Percentiles rank a stretch among this genome's conserved stretches.
Conservation (phyloP, 2,888 invertebrate genomes). For the Eretmocerus hayati region DNA sequence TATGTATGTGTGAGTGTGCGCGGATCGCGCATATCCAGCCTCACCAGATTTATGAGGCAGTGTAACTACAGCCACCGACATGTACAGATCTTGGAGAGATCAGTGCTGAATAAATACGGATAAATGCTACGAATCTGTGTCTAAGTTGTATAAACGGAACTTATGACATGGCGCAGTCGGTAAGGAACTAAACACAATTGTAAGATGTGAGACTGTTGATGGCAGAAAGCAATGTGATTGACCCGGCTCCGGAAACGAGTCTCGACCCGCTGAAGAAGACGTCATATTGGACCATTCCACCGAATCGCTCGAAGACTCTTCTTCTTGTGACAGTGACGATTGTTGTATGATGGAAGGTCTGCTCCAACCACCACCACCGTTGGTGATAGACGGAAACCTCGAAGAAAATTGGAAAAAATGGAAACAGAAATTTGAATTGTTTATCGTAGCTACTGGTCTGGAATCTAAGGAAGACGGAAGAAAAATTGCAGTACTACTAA, state of each 20-base stretch:
- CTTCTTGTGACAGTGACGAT: neutral
- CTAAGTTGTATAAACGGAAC: too few species aligned
- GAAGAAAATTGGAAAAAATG: conserved; percentile 29
- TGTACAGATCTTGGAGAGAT: too few species aligned
- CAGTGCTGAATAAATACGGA: too few species aligned
- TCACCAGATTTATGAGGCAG: too few species aligned
- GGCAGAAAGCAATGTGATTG: neutral
- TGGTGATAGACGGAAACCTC: conserved; percentile 21
- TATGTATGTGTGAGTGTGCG: too few species aligned
- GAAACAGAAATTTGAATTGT: conserved; percentile 27
- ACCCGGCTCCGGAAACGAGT: neutral
- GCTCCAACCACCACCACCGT: conserved; percentile 18
- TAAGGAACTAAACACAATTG: neutral
- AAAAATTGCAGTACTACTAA: conserved; percentile 28
- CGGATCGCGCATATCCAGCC: too few species aligned
- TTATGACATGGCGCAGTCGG: conserved; percentile 1
- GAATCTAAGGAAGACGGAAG: conserved; percentile 22
- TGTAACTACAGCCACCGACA: too few species aligned
- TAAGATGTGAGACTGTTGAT: neutral
- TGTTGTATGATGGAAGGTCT: conserved; percentile 12
- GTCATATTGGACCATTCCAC: neutral
- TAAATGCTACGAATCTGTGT: too few species aligned
- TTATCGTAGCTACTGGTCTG: conserved; percentile 26
- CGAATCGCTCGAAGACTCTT: neutral
- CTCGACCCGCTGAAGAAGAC: neutral